Evolutionary conservation across 2,113 vertebrate species (phyloP).

Genomic region (Oreotrochilus melanogaster): DNA sequence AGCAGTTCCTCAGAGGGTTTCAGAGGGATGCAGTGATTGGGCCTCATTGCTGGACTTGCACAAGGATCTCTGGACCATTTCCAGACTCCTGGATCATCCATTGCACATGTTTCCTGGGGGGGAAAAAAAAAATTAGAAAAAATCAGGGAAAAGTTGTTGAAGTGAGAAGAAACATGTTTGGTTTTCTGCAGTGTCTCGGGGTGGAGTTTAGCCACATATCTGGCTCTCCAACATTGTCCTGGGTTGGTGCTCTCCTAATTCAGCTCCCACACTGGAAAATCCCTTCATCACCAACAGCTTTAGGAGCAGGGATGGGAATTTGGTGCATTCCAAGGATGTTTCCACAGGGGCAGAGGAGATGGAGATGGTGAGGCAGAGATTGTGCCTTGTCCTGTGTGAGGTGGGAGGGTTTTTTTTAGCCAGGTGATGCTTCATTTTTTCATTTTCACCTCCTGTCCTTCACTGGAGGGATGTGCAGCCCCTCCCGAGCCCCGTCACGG

Average conservation of each 20-base stretch:
- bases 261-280: not conserved
- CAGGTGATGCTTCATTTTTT: not conserved
- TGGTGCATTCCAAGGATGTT: rapidly evolving
- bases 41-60: too few species aligned
- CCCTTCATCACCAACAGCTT: not conserved
- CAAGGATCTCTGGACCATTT: too few species aligned
- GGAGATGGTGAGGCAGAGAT: not conserved
- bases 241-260: not conserved
- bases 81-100: not conserved
- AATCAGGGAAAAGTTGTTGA: not conserved
- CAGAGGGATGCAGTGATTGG: not conserved
- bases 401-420: not conserved
- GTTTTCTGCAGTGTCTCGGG: rapidly evolving
- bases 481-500: rapidly evolving
- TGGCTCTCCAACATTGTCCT: not conserved
- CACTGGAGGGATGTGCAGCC: not conserved
- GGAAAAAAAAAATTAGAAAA: too few species aligned
- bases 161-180: not conserved
- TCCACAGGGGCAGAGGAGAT: not conserved
- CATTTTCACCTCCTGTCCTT: not conserved
- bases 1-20: rapidly evolving
- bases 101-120: rapidly evolving
- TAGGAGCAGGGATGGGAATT: not conserved
- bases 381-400: rapidly evolving
- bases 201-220: not conserved